Evolutionary conservation across 2,888 invertebrate species (phyloP), one percentile per base, ranked within the genome.

Genomic region (Trachelus stipa): DNA sequence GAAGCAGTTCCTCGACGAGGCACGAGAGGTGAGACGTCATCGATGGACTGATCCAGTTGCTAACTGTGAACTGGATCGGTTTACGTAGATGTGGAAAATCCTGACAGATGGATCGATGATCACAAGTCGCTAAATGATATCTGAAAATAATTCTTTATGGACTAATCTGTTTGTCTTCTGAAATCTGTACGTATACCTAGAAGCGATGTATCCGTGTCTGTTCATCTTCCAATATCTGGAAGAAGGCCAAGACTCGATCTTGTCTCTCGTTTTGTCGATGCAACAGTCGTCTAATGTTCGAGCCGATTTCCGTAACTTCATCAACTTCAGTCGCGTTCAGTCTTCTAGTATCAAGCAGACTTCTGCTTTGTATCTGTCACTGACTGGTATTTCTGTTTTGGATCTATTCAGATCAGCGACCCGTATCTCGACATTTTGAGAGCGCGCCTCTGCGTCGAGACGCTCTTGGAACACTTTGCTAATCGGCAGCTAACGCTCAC

Each of bases 401-500:
- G 56, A 56, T 56, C 56, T 56, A 23, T 90, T 83, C 90, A 95
- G 94, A 93, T 93, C 90, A 93, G 93, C 87, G 95, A 95, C 92
- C 94, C 94, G 84, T 94, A 95, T 92, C 93, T 96, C 86, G 95
- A 95, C 91, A 92, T 94, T 81, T 93, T 94, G 87, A 93, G 94
- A 88, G 95, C 95, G 83, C 92, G 94, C 88, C 91, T 93, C 85
- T 94, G 95, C 91, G 94, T 96, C 84, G 94, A 95, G 90, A 94
- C 94, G 79, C 93, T 95, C 85, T 92, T 96, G 90, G 95, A 95
- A 87, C 93, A 94, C 84, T 94, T 96, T 87, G 93, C 94, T 83
- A 93, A 93, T 90, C 92, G 94, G 82, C 94, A 95, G 91, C 91
- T 94, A 85, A 92, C 93, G 86, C 93, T 96, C 83, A 94, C 94